These are phyloP conservation scores for Cliona cf. orientalis DNA, from an alignment of 37 sponge, comb jelly and placozoan species.

Conservation along the genomic window DNA sequence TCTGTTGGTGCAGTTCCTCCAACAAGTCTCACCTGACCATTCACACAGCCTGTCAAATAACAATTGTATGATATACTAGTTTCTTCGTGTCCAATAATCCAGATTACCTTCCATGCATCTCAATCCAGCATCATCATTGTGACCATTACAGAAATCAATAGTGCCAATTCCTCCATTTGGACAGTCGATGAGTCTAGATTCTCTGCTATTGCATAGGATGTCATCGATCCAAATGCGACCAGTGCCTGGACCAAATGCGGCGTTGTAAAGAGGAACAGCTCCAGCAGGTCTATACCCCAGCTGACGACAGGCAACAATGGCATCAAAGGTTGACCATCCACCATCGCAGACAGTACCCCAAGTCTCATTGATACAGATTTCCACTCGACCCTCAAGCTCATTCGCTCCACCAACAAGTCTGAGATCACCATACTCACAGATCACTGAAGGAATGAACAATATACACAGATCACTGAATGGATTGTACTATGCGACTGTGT, in stretches of 20 bases:
- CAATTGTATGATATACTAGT: background rate
- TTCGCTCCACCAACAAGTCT: too few species aligned
- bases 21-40: background rate
- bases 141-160: conserved; percentile 9
- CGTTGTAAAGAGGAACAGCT: conserved; percentile 1
- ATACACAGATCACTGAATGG: too few species aligned
- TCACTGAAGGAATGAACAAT: too few species aligned
- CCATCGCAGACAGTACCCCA: too few species aligned
- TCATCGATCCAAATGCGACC: conserved; percentile 11
- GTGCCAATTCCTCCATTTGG: conserved; percentile 4
- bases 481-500: too few species aligned
- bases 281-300: too few species aligned
- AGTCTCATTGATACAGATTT: too few species aligned
- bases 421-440: too few species aligned
- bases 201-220: background rate
- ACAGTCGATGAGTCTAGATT: conserved; percentile 5
- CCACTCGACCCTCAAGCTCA: too few species aligned
- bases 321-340: too few species aligned
- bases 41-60: background rate
- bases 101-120: conserved; percentile 7
- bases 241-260: background rate
- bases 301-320: too few species aligned
- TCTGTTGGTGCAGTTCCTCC: conserved; percentile 1
- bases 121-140: conserved; percentile 31
- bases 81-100: background rate